phyloP scores from a whole-genome alignment of 2,888 invertebrate species.

The Xestia xanthographa region DNA sequence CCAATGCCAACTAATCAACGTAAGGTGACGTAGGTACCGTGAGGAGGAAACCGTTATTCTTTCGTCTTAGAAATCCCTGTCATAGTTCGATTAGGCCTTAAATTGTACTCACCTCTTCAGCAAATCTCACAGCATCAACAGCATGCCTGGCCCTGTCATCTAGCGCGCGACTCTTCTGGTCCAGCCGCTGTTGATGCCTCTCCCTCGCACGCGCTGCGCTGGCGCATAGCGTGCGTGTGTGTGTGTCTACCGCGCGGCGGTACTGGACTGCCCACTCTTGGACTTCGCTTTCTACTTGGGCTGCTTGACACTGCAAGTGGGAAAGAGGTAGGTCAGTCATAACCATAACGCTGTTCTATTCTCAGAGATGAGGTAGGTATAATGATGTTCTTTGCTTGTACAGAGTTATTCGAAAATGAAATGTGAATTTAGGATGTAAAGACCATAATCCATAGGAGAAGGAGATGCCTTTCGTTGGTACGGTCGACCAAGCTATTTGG shows the following conservation, averaged over 20 bases:
- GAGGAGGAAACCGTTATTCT: neutral
- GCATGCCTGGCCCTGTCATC: constrained; percentile 90
- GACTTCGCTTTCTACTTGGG: constrained; percentile 91
- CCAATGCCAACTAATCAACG: no score
- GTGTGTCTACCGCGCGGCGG: constrained; percentile 91
- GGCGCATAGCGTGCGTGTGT: constrained; percentile 89
- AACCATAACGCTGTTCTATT: neutral
- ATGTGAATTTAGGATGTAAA: no score
- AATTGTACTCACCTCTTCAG: constrained; percentile 88
- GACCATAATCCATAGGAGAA: neutral
- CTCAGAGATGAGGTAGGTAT: no score
- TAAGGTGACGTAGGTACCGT: no score
- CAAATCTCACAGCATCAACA: constrained; percentile 91
- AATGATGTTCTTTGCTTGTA: no score
- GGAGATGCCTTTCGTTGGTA: neutral
- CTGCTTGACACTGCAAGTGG: constrained; percentile 79
- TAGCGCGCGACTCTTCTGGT: constrained; percentile 81
- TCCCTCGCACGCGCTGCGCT: constrained; percentile 89
- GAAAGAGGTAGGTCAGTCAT: neutral
- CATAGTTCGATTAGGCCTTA: neutral
- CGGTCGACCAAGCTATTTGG: no score
- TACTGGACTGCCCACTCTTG: constrained; percentile 92
- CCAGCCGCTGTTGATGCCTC: constrained; percentile 84
- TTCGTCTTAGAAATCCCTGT: neutral
- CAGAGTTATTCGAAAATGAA: no score